Evolutionary conservation across 1,140 invertebrate genomes (phyloP).

Genomic region (Stratiolaelaps scimitus): DNA sequence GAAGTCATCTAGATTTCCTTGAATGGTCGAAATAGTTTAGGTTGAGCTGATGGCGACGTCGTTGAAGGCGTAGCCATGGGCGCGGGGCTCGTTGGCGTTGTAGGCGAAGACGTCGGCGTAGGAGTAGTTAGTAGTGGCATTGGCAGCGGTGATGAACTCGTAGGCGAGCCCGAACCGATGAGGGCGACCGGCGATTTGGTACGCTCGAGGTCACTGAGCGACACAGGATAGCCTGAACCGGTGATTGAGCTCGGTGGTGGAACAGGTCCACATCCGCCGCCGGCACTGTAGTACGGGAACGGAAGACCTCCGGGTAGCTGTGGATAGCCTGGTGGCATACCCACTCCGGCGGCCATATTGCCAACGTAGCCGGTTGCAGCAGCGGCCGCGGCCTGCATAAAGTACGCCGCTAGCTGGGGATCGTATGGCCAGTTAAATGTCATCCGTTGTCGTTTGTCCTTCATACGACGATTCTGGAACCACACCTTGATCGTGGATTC

Average conservation of each 20-base stretch:
- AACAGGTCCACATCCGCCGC: background rate
- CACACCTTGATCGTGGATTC: slow-evolving; percentile 99
- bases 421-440: slow-evolving; percentile 77
- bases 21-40: slow-evolving; percentile 36
- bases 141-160: background rate
- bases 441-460: slow-evolving; percentile 84
- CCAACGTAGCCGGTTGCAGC: slow-evolving; percentile 26
- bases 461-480: slow-evolving; percentile 99
- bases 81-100: background rate
- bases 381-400: slow-evolving; percentile 33
- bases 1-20: slow-evolving; percentile 30
- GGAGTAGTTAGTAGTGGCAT: slow-evolving; percentile 1
- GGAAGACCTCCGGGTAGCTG: slow-evolving; percentile 31
- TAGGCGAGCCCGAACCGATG: slow-evolving; percentile 29
- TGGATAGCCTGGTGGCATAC: slow-evolving; percentile 30
- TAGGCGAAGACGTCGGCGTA: background rate
- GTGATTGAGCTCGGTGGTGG: too few species aligned
- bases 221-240: background rate
- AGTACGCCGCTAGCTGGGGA: slow-evolving; percentile 64
- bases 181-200: slow-evolving; percentile 32
- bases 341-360: too few species aligned
- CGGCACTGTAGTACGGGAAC: slow-evolving; percentile 30
- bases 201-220: slow-evolving; percentile 30
- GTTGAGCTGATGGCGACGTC: slow-evolving; percentile 29
- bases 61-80: slow-evolving; percentile 5